These are phyloP conservation scores for Andrena camellia DNA, from an alignment of 2,888 invertebrate species.

Conservation along the genomic window DNA sequence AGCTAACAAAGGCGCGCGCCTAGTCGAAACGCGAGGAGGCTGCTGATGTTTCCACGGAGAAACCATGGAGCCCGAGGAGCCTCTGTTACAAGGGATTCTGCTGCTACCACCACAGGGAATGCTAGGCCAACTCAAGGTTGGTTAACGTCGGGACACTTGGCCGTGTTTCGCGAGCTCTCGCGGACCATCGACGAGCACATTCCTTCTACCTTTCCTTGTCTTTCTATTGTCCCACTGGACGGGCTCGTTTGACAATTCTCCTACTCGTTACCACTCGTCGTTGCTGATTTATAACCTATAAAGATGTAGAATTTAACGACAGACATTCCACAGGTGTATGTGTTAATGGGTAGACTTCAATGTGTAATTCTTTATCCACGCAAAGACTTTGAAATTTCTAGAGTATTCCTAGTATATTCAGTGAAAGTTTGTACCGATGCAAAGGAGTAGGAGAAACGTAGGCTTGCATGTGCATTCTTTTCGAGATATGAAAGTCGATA, in stretches of 20 bases:
- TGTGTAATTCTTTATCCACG: constrained; percentile 9
- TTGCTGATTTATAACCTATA: constrained; percentile 45
- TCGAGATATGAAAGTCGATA: background rate
- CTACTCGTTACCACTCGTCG: constrained; percentile 24
- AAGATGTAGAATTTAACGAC: constrained; percentile 5
- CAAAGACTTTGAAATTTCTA: background rate
- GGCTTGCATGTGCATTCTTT: too few relatives aligned
- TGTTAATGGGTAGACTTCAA: background rate
- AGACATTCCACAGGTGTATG: constrained; percentile 12
- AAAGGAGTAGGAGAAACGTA: too few relatives aligned
- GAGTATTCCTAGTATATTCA: background rate
- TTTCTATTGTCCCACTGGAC: background rate
- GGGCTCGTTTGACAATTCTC: background rate
- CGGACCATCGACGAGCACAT: background rate
- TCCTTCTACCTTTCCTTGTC: background rate
- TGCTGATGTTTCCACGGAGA: constrained; percentile 54
- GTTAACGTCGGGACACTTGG: constrained; percentile 87
- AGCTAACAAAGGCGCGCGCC: constrained; percentile 37
- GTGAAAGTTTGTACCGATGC: background rate
- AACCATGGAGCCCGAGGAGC: constrained; percentile 91
- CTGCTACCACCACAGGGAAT: constrained; percentile 92
- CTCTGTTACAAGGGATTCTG: constrained; percentile 91
- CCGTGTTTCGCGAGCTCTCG: background rate
- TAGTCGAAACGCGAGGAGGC: constrained; percentile 18
- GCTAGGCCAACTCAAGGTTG: constrained; percentile 91